Conservation (phyloP, 2,888 invertebrate genomes). For the Alloplasta piceator region DNA sequence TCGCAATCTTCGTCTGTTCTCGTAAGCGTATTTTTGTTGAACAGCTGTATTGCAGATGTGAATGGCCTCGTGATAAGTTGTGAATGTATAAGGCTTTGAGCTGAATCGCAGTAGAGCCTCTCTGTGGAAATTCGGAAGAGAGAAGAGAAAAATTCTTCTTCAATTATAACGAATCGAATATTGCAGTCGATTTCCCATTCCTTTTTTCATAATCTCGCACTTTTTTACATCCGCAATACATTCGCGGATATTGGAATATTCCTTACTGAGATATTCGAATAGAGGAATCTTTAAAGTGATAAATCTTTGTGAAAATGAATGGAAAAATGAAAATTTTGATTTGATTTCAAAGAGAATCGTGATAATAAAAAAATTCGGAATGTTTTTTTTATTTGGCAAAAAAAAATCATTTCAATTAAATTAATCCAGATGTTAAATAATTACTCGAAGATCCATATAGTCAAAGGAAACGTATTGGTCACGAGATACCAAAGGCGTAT, state of each 20-base stretch:
- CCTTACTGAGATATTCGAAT: no score
- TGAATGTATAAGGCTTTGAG: slow-evolving; percentile 91
- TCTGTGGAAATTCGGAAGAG: slow-evolving; percentile 74
- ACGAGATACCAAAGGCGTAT: slow-evolving; percentile 95
- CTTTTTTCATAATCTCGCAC: no score
- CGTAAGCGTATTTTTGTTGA: slow-evolving; percentile 88
- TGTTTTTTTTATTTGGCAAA: background rate
- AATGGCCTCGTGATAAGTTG: slow-evolving; percentile 92
- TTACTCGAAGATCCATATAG: slow-evolving; percentile 93
- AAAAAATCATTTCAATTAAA: slow-evolving; percentile 22
- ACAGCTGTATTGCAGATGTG: slow-evolving; percentile 93
- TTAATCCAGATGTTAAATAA: slow-evolving; percentile 50
- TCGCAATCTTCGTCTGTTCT: slow-evolving; percentile 72
- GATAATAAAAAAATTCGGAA: no score
- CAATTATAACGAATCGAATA: no score
- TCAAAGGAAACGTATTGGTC: slow-evolving; percentile 90
- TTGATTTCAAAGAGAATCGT: no score
- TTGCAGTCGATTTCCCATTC: no score
- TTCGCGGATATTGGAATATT: no score
- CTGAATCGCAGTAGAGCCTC: slow-evolving; percentile 95
- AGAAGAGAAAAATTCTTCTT: no score
- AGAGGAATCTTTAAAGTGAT: no score
- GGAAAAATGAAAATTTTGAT: no score
- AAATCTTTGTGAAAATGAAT: no score
- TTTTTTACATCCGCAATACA: no score